Percentiles rank a stretch among this genome's conserved stretches.
These are phyloP conservation scores for Enteromius thamalakanensis DNA, from an alignment of 2,797 vertebrate genomes.

Conservation along the genomic window DNA sequence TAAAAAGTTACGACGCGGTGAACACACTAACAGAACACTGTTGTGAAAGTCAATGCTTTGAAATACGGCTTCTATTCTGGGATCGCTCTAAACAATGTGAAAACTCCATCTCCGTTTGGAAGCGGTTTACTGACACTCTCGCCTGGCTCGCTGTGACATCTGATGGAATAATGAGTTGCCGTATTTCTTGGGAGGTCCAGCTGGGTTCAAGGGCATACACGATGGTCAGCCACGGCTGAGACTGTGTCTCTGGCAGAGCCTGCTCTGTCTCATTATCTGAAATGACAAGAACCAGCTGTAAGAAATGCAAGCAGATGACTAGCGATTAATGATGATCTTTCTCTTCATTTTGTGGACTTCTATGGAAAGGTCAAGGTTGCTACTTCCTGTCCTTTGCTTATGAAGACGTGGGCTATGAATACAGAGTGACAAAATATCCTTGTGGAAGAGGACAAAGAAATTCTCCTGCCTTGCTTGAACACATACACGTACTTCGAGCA, in stretches of 20 bases:
- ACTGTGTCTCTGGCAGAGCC: constrained; percentile 43
- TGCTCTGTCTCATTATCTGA: constrained; percentile 55
- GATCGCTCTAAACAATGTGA: constrained; percentile 52
- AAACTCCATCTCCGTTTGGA: constrained; percentile 37
- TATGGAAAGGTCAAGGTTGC: constrained; percentile 58
- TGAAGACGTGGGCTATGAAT: constrained; percentile 40
- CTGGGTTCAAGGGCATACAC: constrained; percentile 42
- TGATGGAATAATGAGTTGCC: constrained; percentile 47
- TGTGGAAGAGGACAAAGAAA: background rate
- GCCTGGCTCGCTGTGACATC: constrained; percentile 31
- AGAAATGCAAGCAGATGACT: constrained; percentile 53
- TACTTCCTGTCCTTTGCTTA: constrained; percentile 46
- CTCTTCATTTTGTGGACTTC: constrained; percentile 39
- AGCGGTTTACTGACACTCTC: constrained; percentile 39
- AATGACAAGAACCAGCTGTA: constrained; percentile 51
- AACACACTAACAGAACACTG: constrained; percentile 22
- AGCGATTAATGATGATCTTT: constrained; percentile 59
- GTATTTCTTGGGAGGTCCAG: constrained; percentile 41
- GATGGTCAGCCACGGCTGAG: constrained; percentile 45
- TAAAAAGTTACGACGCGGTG: constrained; percentile 30
- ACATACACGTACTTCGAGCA: constrained; percentile 8
- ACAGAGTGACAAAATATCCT: constrained; percentile 36
- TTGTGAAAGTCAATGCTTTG: constrained; percentile 52
- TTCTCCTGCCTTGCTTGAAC: background rate
- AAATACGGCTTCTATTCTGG: constrained; percentile 54